Evolutionary conservation across 2,888 invertebrate genomes (phyloP).

Genomic region (Andrena fulva): DNA sequence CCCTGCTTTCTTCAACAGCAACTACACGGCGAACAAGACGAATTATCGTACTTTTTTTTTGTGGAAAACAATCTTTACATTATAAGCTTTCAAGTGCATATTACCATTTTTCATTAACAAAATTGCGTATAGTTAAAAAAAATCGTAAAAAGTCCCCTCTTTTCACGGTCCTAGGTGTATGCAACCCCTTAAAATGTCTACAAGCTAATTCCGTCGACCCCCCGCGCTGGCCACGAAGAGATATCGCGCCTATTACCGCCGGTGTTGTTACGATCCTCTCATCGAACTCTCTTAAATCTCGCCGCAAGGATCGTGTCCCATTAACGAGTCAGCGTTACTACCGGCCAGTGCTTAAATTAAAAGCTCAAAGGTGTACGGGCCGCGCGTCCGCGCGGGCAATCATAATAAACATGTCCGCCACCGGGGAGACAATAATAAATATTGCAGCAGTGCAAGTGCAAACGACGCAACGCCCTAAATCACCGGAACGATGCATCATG

Average conservation of each 20-base stretch:
- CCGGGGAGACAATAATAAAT: constrained; percentile 74
- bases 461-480: constrained; percentile 68
- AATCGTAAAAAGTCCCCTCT: no score
- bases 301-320: constrained; percentile 50
- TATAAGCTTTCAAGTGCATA: no score
- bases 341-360: constrained; percentile 56
- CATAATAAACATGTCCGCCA: constrained; percentile 69
- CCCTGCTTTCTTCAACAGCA: no score
- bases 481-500: constrained; percentile 72
- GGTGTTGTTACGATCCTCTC: constrained; percentile 27
- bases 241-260: constrained; percentile 32
- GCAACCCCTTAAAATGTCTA: constrained; percentile 23
- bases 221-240: neutral
- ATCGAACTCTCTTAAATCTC: constrained; percentile 53
- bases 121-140: no score
- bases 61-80: no score
- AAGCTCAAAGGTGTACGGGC: constrained; percentile 46
- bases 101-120: no score
- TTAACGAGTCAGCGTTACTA: constrained; percentile 53
- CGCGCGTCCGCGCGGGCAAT: constrained; percentile 53
- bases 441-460: constrained; percentile 64
- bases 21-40: no score
- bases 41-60: no score
- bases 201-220: constrained; percentile 36
- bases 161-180: no score